These are phyloP conservation scores for Poicephalus meyeri DNA, from an alignment of 2,113 vertebrate species.

Conservation along the genomic window DNA sequence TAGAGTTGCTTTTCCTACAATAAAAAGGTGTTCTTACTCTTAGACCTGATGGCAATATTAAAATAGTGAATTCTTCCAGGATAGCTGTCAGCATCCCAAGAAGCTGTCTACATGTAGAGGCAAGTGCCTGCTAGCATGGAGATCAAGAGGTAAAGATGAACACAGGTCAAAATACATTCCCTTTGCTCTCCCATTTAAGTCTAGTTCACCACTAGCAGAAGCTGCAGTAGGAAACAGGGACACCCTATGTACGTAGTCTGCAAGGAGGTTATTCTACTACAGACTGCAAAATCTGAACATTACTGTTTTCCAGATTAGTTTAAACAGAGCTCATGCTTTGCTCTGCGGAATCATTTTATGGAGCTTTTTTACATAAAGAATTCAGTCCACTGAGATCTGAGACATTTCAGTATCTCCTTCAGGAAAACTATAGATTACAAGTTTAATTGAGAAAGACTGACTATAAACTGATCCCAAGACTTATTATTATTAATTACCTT, in stretches of 20 bases:
- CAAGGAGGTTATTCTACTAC: background rate
- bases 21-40: background rate
- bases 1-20: background rate
- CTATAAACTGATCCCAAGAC: constrained; percentile 39
- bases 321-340: background rate
- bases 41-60: background rate
- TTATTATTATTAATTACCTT: constrained; percentile 33
- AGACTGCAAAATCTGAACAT: background rate
- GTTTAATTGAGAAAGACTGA: constrained; percentile 40
- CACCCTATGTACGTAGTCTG: background rate
- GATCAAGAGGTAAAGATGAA: background rate
- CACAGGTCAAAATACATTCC: background rate
- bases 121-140: background rate
- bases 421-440: constrained; percentile 26
- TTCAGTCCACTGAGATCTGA: constrained; percentile 15
- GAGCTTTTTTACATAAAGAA: background rate
- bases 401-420: constrained; percentile 1
- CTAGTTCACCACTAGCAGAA: background rate
- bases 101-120: background rate
- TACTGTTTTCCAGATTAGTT: background rate
- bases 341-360: background rate
- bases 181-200: background rate
- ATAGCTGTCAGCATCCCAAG: background rate
- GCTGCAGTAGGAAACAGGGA: background rate
- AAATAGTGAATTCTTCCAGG: background rate